Base-by-base conservation (phyloP, 1,140 invertebrate species). In the Leptestheria dahalacensis region DNA sequence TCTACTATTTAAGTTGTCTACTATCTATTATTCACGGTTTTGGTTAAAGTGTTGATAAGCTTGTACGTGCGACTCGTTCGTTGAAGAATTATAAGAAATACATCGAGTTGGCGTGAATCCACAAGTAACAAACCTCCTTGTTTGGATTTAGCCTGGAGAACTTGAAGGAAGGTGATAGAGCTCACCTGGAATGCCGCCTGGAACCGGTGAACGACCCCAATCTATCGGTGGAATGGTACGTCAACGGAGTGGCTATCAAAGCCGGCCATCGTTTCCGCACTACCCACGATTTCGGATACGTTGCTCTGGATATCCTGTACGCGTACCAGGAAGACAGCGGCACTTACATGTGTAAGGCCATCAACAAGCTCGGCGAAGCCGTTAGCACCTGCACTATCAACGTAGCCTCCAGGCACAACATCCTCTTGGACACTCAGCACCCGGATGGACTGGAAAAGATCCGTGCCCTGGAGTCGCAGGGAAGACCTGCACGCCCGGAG, bases 171-270 rank as follows among this genome's bases (percentile, higher is more conserved):
- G 86, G 87, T 50, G 87, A 93, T 68, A 86, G 89, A 63, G 86
- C 88, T 63, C 93, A 97, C 75, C 79, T 98, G 63, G 95, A 98
- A 78, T 94, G 90, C 68, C 82, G 91, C 59, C 84, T 98, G 18
- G 88, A 95, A 67, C 95, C 94, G 11, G 86, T 97, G 62, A 95
- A 94, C 68, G 94, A 98, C 73, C 82, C 93, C 1, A 87, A 92
- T 65, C 78, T 98, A 65, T 87, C 84, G 70, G 91, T 98, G 57
- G 91, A 97, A 75, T 99, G 95, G 95, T 95, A 85, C 74, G 81
- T 86, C 51, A 90, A 95, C 74, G 88, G 87, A 59, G 78, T 84
- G 68, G 81, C 82, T 61, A 78, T 88, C 61, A 80, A 80, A 62
- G 78, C 83, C 21, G 88, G 88, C n/a, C 87, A 91, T 70, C 81